Conservation (phyloP, 2,113 vertebrate species). For the Limanda limanda region DNA sequence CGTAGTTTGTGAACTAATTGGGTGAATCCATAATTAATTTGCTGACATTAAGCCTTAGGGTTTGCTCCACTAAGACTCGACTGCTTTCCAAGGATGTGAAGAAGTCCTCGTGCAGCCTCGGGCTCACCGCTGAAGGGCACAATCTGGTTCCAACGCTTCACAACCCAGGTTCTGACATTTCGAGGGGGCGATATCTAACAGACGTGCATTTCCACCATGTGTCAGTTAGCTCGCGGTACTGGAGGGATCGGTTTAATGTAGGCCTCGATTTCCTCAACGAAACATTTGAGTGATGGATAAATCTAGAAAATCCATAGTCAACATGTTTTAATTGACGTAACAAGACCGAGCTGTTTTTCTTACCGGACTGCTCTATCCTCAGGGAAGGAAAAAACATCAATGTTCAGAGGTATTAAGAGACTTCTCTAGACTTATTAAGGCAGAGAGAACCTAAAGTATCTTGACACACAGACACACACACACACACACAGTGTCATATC, state of each 20-base stretch:
- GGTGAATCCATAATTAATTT: slow-evolving; percentile 79
- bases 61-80: slow-evolving; percentile 52
- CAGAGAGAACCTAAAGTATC: background rate
- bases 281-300: slow-evolving; percentile 41
- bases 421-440: background rate
- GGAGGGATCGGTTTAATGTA: slow-evolving; percentile 16
- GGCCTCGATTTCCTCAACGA: slow-evolving; percentile 34
- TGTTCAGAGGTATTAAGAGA: slow-evolving; percentile 2
- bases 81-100: slow-evolving; percentile 65
- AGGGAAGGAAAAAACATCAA: slow-evolving; percentile 9
- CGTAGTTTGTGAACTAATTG: slow-evolving; percentile 78
- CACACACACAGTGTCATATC: too few relatives aligned
- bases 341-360: background rate
- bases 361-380: slow-evolving; percentile 11
- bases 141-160: slow-evolving; percentile 24
- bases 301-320: slow-evolving; percentile 51
- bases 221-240: slow-evolving; percentile 10
- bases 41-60: slow-evolving; percentile 78
- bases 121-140: slow-evolving; percentile 52
- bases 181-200: slow-evolving; percentile 13
- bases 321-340: slow-evolving; percentile 31
- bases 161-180: slow-evolving; percentile 51
- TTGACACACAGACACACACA: background rate
- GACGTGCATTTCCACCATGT: slow-evolving; percentile 18
- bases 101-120: slow-evolving; percentile 33